phyloP scores from a whole-genome alignment of 2,888 invertebrate species.

The Caenorhabditis sp. region DNA sequence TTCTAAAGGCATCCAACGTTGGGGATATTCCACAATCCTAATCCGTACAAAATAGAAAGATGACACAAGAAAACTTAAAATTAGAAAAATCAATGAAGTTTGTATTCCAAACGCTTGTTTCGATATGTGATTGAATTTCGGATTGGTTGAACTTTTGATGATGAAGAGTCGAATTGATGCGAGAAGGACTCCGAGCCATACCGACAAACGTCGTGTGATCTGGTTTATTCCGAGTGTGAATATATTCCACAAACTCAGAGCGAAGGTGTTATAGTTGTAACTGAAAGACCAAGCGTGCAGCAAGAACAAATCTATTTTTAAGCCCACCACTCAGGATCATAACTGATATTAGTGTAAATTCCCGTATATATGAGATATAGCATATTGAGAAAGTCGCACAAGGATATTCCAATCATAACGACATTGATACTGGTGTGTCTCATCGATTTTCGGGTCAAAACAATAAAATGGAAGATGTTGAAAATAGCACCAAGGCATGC shows the following conservation, averaged over 20 bases:
- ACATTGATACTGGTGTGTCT: slow-evolving; percentile 30
- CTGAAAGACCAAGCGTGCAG: slow-evolving; percentile 8
- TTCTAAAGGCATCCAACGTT: neutral
- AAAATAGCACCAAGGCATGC: neutral
- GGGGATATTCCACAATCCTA: neutral
- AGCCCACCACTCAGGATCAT: neutral
- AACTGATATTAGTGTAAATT: neutral
- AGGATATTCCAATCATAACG: slow-evolving; percentile 26
- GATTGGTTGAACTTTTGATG: slow-evolving; percentile 17
- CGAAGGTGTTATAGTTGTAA: neutral
- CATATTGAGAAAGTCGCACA: slow-evolving; percentile 29
- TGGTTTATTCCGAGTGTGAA: neutral
- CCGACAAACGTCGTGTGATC: neutral
- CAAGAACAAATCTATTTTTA: neutral
- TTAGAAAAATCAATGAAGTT: neutral
- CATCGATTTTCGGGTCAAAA: slow-evolving; percentile 35
- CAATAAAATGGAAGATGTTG: slow-evolving; percentile 28
- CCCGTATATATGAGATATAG: neutral
- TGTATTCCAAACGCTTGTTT: slow-evolving; percentile 9
- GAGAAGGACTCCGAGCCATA: slow-evolving; percentile 17
- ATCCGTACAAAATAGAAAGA: slow-evolving; percentile 16
- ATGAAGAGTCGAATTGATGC: slow-evolving; percentile 12
- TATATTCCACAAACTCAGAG: neutral
- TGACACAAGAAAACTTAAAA: neutral
- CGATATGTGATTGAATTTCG: slow-evolving; percentile 11